Conservation (phyloP, 2,113 vertebrate genomes). For the Macroglossus sobrinus region DNA sequence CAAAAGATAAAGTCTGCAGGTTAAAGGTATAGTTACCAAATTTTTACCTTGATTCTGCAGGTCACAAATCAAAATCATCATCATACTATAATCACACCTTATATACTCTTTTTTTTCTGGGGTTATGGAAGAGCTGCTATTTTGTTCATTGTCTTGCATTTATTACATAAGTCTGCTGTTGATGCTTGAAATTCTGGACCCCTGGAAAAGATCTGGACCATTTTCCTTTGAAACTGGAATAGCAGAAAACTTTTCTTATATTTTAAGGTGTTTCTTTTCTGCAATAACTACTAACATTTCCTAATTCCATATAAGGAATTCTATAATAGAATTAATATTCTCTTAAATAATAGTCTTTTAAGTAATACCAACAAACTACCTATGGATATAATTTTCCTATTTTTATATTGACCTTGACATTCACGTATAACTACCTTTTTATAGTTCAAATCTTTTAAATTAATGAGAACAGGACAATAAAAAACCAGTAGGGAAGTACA, state of each 20-base stretch:
- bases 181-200: constrained; percentile 5
- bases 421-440: background rate
- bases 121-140: background rate
- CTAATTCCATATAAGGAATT: background rate
- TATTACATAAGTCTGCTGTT: background rate
- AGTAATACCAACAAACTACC: background rate
- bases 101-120: background rate
- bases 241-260: background rate
- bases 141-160: background rate
- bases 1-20: constrained; percentile 19
- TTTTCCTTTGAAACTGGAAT: background rate
- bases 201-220: background rate
- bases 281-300: background rate
- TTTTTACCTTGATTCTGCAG: constrained; percentile 8
- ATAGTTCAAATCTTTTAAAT: background rate
- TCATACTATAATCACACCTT: background rate
- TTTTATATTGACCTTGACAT: background rate
- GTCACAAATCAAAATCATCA: background rate
- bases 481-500: background rate
- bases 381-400: background rate
- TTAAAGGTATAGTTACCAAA: background rate
- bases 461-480: background rate
- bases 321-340: background rate
- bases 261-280: constrained; percentile 36
- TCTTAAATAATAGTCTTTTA: constrained; percentile 30